Base-by-base conservation (phyloP, 1,140 invertebrate genomes). In the Drosophila asahinai region DNA sequence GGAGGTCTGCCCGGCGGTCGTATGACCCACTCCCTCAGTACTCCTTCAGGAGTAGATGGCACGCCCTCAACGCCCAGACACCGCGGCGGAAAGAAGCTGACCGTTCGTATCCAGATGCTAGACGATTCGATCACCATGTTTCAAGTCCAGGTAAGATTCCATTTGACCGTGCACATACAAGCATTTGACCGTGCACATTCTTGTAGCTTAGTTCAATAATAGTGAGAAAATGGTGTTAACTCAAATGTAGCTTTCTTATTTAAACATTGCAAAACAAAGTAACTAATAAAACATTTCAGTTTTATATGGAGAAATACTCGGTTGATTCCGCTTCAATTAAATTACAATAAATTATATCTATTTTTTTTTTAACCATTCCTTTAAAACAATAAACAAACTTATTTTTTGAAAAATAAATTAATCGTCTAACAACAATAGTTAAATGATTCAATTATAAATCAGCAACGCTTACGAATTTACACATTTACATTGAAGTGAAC, bases 61-160 rank as follows among this genome's bases (percentile, higher is more conserved):
- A 96, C 96, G 48, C 96, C 96, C 33, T 94, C 96, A 60, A 96
- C 96, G 62, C 96, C 96, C n/a, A 92, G 94, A 36, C 92, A 93
- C 81, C 96, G 97, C 90, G 96, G 96, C 80, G 97, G 97, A 78
- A 98, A 98, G 94, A 97, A 97, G 96, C 94, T 98, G 48, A 97
- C 96, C 15, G 96, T 98, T 51, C 94, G 97, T 79, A 96, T 98
- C 45, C 97, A 97, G 93, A 98, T 97, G 97, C 94, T 98, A 64
- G 97, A 98, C 86, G 97, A 97, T 93, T 95, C 96, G 27, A 95
- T 97, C 91, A 97, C 97, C 63, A 96, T 97, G 94, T 98, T 98
- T 93, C 97, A 97, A 95, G 96, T 98, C 74, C 97, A 97, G 96
- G 97, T 97, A 92, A 94, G 93, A 30, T 40, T 55, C 4, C 6